Evolutionary conservation across 2,113 vertebrate genomes (phyloP).

Genomic region (Benitochromis conjunctus): DNA sequence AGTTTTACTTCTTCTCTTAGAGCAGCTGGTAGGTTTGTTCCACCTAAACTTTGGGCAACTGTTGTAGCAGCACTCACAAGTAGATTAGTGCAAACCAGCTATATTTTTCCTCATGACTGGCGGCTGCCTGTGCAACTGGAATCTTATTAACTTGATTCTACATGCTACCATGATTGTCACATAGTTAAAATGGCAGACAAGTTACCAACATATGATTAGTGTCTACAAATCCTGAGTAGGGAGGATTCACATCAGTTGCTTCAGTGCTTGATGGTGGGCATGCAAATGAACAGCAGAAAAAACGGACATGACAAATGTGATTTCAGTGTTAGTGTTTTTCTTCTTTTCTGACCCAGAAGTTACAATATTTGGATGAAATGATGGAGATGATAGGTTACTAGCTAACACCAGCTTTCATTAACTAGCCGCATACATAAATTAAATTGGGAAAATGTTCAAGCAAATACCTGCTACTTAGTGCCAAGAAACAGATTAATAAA

Average conservation of each 20-base stretch:
- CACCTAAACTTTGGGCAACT: neutral
- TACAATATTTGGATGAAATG: neutral
- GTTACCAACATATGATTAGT: neutral
- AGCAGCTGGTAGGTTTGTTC: rapidly evolving
- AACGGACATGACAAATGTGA: rapidly evolving
- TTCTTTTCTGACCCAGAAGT: neutral
- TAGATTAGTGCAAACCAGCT: neutral
- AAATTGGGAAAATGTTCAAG: neutral
- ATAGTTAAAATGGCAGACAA: too few relatives aligned
- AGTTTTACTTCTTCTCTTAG: neutral
- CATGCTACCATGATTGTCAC: too few relatives aligned
- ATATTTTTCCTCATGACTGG: neutral
- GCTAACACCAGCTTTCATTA: neutral
- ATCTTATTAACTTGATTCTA: neutral
- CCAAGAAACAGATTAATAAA: neutral
- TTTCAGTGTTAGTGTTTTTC: neutral
- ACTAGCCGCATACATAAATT: neutral
- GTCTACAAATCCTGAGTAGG: neutral
- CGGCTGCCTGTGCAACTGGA: neutral
- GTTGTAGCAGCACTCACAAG: neutral
- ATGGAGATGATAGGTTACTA: neutral
- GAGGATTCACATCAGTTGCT: neutral
- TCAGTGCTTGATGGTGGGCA: neutral
- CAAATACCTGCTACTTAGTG: neutral
- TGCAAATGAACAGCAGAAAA: neutral